Conservation (phyloP, 2,113 vertebrate species). For the Crotalus viridis region DNA sequence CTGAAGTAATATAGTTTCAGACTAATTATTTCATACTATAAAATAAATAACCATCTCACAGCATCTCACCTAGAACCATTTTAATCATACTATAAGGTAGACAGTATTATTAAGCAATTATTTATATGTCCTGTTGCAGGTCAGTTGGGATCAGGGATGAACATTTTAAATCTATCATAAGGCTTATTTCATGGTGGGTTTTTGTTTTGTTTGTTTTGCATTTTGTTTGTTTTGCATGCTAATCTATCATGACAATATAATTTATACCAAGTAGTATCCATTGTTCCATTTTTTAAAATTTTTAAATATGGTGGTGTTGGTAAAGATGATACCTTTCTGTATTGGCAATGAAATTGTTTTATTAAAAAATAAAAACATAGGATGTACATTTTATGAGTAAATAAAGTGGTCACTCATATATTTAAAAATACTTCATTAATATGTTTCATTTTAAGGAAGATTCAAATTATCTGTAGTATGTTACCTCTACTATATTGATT, state of each 20-base stretch:
- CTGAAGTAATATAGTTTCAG: not conserved
- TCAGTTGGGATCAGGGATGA: not conserved
- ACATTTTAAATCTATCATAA: not conserved
- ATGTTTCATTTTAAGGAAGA: not conserved
- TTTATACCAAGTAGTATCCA: not conserved
- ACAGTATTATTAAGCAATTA: not conserved
- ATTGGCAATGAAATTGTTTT: not conserved
- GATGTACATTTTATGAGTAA: not conserved
- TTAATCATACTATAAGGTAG: not conserved
- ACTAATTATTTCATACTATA: not conserved
- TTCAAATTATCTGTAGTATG: not conserved
- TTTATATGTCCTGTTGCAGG: not conserved
- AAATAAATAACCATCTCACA: not conserved
- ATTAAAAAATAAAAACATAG: not conserved
- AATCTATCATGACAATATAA: not conserved
- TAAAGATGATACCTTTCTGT: not conserved
- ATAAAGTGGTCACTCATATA: not conserved
- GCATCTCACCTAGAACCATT: not conserved
- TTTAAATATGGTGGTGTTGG: not conserved
- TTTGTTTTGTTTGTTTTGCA: not conserved
- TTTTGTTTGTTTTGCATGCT: not conserved
- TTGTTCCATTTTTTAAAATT: not conserved
- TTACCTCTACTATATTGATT: not conserved
- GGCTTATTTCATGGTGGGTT: not conserved
- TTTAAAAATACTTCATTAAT: not conserved